Conservation (phyloP, 2,888 invertebrate genomes). For the Vandiemenella viatica region DNA sequence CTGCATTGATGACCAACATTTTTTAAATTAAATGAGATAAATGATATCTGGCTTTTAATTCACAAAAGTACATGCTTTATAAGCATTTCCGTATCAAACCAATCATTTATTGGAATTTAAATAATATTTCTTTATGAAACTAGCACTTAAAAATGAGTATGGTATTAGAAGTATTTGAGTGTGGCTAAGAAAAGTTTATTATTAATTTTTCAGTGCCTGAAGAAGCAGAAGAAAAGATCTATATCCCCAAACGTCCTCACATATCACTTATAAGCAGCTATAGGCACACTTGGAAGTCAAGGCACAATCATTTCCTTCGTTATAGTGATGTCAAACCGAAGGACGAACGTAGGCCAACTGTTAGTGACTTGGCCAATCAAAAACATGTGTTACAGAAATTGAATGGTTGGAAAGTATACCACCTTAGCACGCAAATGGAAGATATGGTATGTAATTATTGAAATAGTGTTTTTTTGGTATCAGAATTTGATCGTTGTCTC, state of each 20-base stretch:
- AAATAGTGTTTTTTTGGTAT: neutral
- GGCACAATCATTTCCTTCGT: constrained; percentile 56
- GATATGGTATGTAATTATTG: constrained; percentile 58
- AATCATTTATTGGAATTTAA: too few relatives aligned
- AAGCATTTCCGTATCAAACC: too few relatives aligned
- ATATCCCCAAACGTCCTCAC: constrained; percentile 23
- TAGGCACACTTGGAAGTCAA: constrained; percentile 52
- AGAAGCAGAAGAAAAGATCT: constrained; percentile 11
- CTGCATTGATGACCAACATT: neutral
- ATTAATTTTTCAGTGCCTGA: neutral
- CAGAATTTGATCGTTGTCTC: neutral
- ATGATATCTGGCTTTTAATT: neutral
- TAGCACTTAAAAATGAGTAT: too few relatives aligned
- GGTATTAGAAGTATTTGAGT: neutral
- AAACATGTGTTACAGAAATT: constrained; percentile 73
- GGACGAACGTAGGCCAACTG: constrained; percentile 70
- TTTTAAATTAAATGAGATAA: neutral
- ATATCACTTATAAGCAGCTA: constrained; percentile 45
- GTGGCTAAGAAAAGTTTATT: neutral
- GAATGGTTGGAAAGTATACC: constrained; percentile 90
- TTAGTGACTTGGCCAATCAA: constrained; percentile 81
- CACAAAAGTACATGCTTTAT: too few relatives aligned
- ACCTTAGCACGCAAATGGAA: constrained; percentile 83
- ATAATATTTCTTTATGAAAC: too few relatives aligned
- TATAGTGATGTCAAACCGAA: constrained; percentile 74